Base-by-base conservation (phyloP, 1,140 invertebrate genomes). In the Oryzaephilus surinamensis region DNA sequence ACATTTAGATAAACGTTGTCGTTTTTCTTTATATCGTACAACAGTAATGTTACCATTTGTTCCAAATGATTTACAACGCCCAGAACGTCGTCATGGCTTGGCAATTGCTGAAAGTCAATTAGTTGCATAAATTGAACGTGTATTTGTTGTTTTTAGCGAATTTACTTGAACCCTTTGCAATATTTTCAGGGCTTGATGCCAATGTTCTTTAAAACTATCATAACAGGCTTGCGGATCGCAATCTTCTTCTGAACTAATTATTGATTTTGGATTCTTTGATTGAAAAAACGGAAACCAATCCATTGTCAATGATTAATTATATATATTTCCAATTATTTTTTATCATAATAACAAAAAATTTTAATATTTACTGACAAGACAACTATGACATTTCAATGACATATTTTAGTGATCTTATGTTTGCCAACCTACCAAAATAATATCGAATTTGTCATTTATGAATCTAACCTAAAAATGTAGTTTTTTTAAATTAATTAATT, bases 181-280 rank as follows among this genome's bases (percentile, higher is more conserved):
- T 34, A 95, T 89, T 48, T 84, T 81, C 48, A 79, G 65, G 6
- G 84, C 85, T 58, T 95, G 89, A 56, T 90, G 81, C 90, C 92
- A 97, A 61, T 96, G 92, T 62, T 87, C 88, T 51, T 82, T 81
- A 66, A 97, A 97, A 52, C 90, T 91, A 55, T 88, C 87, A 54
- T 88, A 87, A 58, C 84, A 88, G 6, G 85, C 85, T 18, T 77
- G 74, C 0, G 82, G 81, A 68, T 90, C 84, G 46, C 54, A 62
- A 30, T 59, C 58, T 39, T 56, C 54, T 18, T 57, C 52, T 8
- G 48, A 48, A 41, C 44, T 53, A 19, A 60, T 38, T 20, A 57
- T 27, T 29, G 42, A 37, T 40, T 52, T 46, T 20, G 45, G 39
- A 41, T 46, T 45, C 46, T 46, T 55, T 21, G 43, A 38, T 21